These are phyloP conservation scores for Cyclophora punctaria DNA, from an alignment of 2,888 invertebrate species.

Conservation along the genomic window DNA sequence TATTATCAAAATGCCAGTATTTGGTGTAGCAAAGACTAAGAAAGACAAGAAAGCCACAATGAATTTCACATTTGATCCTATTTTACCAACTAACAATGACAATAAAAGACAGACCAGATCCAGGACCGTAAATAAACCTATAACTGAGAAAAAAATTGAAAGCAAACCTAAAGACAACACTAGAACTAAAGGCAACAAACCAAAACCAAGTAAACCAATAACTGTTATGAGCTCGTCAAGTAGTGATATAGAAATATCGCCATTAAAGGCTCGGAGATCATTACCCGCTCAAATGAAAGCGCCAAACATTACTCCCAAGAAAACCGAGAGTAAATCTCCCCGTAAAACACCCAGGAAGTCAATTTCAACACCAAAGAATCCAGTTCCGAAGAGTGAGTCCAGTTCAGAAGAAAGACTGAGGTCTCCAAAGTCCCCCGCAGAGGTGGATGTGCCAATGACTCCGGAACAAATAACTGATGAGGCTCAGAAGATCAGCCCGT, in stretches of 20 bases:
- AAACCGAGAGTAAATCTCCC: not conserved
- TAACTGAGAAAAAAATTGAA: constrained; percentile 9
- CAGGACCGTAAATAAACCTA: constrained; percentile 11
- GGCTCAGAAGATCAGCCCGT: constrained; percentile 64
- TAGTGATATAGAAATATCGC: constrained; percentile 19
- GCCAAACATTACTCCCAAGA: constrained; percentile 1
- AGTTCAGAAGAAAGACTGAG: constrained; percentile 50
- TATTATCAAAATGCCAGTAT: constrained; percentile 28
- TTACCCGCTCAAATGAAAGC: not conserved
- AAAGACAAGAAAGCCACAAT: constrained; percentile 21
- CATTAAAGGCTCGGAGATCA: not conserved
- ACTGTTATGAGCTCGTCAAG: constrained; percentile 18
- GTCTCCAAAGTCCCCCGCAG: constrained; percentile 36
- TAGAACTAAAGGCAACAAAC: constrained; percentile 6
- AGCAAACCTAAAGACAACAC: constrained; percentile 7
- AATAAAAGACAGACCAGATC: constrained; percentile 13
- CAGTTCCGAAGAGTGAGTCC: constrained; percentile 52
- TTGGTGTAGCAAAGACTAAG: constrained; percentile 15
- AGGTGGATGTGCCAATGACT: constrained; percentile 26
- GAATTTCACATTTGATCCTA: constrained; percentile 31
- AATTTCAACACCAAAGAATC: constrained; percentile 31
- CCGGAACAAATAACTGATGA: constrained; percentile 41
- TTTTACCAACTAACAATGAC: constrained; percentile 16
- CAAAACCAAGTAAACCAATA: constrained; percentile 8
- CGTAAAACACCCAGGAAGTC: constrained; percentile 21